Evolutionary conservation across 2,797 vertebrate genomes (phyloP), one percentile per base, ranked within the genome.

Genomic region (Pterois miles): DNA sequence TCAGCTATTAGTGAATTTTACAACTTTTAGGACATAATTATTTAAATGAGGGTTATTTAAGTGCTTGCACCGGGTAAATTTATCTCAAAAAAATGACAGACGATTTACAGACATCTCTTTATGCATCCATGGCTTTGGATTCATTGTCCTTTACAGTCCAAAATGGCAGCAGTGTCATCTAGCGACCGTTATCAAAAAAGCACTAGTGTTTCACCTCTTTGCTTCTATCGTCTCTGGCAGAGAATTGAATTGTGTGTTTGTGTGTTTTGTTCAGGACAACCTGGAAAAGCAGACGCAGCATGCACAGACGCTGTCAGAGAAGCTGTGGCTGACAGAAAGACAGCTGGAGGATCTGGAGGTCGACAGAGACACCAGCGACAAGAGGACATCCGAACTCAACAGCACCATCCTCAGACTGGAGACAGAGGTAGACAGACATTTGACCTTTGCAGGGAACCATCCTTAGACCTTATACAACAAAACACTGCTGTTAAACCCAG

Each of bases 221-320:
- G 6, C 40, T 18, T 43, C 40, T 43, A 43, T 43, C 16, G 14
- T 43, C 40, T 43, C 18, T 43, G 40, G 40, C 69, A 14, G 52
- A 34, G 6, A 18, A 40, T 6, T 73, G 34, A 83, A 52, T 53
- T 25, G 2, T 75, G 33, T 65, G 16, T 57, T 25, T 69, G 36
- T 67, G 22, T 66, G 16, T 38, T 13, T 25, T 68, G 31, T 79
- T 71, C 63, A 96, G 95, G 95, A 95, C 1, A 92, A 79, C 80
- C 89, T 96, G 81, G 95, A 95, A 33, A 96, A 95, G 65, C 92
- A 96, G 86, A 88, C 90, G 0, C 92, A 80, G 71, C 92, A 94
- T 1, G 34, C 86, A 5, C 78, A 96, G 87, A 34, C 22, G 9
- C 71, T 95, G 53, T 76, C 92, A 0, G 95, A 96, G 80, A 95